Conservation (phyloP, 2,888 invertebrate species). For the Eristalis pertinax region DNA sequence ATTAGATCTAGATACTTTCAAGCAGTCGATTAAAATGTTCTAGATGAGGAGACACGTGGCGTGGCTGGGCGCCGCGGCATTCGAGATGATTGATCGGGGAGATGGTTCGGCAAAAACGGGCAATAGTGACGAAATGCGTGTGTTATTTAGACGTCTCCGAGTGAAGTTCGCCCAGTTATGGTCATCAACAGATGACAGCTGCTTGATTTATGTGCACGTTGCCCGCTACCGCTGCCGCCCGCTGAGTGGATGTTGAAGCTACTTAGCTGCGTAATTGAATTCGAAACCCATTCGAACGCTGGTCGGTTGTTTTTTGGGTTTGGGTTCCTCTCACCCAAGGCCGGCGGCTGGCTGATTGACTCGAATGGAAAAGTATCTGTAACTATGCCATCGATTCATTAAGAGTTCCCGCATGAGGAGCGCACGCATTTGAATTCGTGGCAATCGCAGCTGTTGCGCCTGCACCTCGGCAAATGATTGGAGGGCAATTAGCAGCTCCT, state of each 20-base stretch:
- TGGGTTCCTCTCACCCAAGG: too few species aligned
- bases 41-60: slow-evolving; percentile 27
- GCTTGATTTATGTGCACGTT: slow-evolving; percentile 52
- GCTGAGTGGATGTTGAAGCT: neutral
- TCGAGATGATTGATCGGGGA: slow-evolving; percentile 55
- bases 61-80: too few species aligned
- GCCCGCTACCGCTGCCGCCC: too few species aligned
- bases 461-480: slow-evolving; percentile 11
- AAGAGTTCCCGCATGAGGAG: slow-evolving; percentile 62
- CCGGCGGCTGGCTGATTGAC: slow-evolving; percentile 45
- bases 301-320: neutral
- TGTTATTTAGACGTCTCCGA: slow-evolving; percentile 38
- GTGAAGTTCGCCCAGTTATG: slow-evolving; percentile 29
- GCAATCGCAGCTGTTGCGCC: slow-evolving; percentile 35
- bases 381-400: slow-evolving; percentile 52
- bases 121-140: slow-evolving; percentile 41
- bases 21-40: slow-evolving; percentile 62
- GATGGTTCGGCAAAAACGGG: slow-evolving; percentile 4
- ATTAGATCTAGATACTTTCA: slow-evolving; percentile 49
- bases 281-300: slow-evolving; percentile 45
- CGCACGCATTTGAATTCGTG: slow-evolving; percentile 56
- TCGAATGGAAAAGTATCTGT: slow-evolving; percentile 21
- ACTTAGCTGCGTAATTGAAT: slow-evolving; percentile 51
- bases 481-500: slow-evolving; percentile 14
- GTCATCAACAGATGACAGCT: slow-evolving; percentile 60